phyloP scores from a whole-genome alignment of 2,797 vertebrate species.

The Florisuga fusca region DNA sequence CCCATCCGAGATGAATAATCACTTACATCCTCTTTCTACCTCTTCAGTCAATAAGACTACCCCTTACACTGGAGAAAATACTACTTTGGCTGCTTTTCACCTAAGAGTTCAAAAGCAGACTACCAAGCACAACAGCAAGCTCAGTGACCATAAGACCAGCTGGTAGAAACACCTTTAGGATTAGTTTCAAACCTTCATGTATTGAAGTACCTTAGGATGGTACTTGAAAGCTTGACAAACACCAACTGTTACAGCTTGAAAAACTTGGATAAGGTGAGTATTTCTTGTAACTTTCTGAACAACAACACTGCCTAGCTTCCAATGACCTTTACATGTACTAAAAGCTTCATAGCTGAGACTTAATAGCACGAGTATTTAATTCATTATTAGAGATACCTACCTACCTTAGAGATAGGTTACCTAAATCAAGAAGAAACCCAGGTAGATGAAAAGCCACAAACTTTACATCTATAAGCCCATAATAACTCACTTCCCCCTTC shows the following conservation, averaged over 20 bases:
- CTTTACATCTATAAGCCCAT: background rate
- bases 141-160: background rate
- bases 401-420: background rate
- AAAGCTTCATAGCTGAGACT: background rate
- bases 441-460: background rate
- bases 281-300: constrained; percentile 26
- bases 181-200: background rate
- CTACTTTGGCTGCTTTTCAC: background rate
- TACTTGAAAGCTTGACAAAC: constrained; percentile 55
- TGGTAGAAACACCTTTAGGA: background rate
- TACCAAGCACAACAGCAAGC: background rate
- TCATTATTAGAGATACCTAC: background rate
- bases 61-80: background rate
- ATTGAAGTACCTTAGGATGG: constrained; percentile 2
- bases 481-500: background rate
- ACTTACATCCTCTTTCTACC: background rate
- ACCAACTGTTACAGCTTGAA: constrained; percentile 8
- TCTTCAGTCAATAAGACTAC: background rate
- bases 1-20: background rate
- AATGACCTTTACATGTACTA: background rate
- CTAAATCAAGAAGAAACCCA: background rate
- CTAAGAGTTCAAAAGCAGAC: background rate
- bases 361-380: background rate
- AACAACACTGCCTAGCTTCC: background rate
- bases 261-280: constrained; percentile 9